Conservation (phyloP, 92 coral and sea anemone genomes). For the Epizoanthus ramosus region DNA sequence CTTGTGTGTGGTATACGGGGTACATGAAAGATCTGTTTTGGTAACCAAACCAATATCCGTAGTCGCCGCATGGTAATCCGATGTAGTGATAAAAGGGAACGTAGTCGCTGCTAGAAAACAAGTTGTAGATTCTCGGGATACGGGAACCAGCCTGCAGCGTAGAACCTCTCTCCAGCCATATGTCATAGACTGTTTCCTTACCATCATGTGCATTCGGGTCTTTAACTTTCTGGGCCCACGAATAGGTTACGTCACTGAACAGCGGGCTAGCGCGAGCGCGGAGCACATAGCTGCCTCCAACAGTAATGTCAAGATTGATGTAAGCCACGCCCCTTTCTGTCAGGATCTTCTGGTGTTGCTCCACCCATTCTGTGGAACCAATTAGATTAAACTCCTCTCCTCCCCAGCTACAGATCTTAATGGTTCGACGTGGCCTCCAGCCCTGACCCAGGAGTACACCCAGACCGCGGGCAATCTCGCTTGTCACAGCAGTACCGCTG, state of each 20-base stretch:
- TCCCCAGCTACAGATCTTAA: slow-evolving; percentile 93
- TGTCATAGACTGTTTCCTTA: slow-evolving; percentile 63
- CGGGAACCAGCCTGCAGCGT: slow-evolving; percentile 33
- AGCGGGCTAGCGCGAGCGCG: slow-evolving; percentile 79
- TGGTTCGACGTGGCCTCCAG: slow-evolving; percentile 90
- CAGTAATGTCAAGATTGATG: slow-evolving; percentile 83
- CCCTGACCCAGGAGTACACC: slow-evolving; percentile 72
- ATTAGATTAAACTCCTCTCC: slow-evolving; percentile 87
- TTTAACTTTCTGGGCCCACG: slow-evolving; percentile 59
- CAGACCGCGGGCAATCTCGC: slow-evolving; percentile 78
- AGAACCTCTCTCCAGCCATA: slow-evolving; percentile 67
- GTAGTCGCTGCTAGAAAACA: slow-evolving; percentile 80
- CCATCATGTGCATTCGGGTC: slow-evolving; percentile 61
- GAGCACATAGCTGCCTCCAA: slow-evolving; percentile 73
- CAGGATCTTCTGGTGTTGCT: slow-evolving; percentile 67
- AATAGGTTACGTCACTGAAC: slow-evolving; percentile 64
- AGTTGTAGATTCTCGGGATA: slow-evolving; percentile 63
- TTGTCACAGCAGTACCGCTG: slow-evolving; percentile 74
- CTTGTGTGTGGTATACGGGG: slow-evolving; percentile 84
- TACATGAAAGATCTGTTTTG: slow-evolving; percentile 49
- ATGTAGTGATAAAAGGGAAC: slow-evolving; percentile 82
- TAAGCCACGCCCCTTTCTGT: slow-evolving; percentile 78
- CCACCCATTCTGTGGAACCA: slow-evolving; percentile 91
- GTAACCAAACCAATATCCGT: slow-evolving; percentile 77
- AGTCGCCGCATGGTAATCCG: slow-evolving; percentile 85